These are phyloP conservation scores for Ammodytes marinus DNA, from an alignment of 2,113 vertebrate genomes.

Conservation along the genomic window DNA sequence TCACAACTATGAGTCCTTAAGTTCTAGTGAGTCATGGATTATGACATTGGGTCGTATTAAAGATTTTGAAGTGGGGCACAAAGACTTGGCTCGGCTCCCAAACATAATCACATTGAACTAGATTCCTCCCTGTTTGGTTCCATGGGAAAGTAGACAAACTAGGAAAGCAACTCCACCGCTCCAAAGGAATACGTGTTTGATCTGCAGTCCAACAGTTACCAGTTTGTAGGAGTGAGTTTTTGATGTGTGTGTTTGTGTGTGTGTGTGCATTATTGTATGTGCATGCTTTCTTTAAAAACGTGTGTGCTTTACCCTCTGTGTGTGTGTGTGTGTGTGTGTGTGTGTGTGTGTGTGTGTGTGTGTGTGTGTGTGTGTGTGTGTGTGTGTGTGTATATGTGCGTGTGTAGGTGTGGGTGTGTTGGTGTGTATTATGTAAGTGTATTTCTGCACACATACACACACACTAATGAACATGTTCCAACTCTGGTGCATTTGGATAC, in stretches of 20 bases:
- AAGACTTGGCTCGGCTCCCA: constrained; percentile 56
- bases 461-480: constrained; percentile 17
- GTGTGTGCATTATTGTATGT: neutral
- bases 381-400: neutral
- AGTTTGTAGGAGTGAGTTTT: constrained; percentile 27
- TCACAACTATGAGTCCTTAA: neutral
- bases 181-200: constrained; percentile 29
- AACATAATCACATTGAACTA: constrained; percentile 58
- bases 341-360: neutral
- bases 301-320: neutral
- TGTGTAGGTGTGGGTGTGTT: neutral
- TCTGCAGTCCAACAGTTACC: constrained; percentile 36
- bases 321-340: constrained; percentile 3
- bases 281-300: neutral
- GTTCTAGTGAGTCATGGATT: constrained; percentile 42
- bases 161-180: constrained; percentile 32
- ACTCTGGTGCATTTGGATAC: constrained; percentile 2
- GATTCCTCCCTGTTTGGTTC: constrained; percentile 48
- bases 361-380: constrained; percentile 2
- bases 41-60: constrained; percentile 28
- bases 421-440: neutral
- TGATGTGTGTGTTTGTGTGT: neutral
- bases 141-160: constrained; percentile 68
- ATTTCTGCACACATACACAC: neutral
- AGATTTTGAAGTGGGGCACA: constrained; percentile 42